Evolutionary conservation across 2,113 vertebrate species (phyloP), one percentile per base, ranked within the genome.

Genomic region (Phyllostomus discolor): DNA sequence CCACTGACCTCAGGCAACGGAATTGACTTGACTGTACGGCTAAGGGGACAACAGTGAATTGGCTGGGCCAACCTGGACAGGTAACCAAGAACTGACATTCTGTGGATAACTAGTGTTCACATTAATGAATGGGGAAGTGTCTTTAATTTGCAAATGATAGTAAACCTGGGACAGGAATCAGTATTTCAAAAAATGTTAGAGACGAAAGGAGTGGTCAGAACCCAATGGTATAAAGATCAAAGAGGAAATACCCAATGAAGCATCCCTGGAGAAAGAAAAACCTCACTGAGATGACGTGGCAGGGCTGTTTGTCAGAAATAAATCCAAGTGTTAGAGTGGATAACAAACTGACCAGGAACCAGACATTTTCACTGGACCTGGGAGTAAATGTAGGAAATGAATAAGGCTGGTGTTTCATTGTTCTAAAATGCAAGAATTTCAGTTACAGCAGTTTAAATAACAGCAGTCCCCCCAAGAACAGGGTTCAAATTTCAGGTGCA

Each of bases 401-500:
- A 26, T 50, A 89, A 91, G 54, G 6, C 5, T 22, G 14, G 59
- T 22, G 80, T 46, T 46, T 12, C 28, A n/a, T 76, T 10, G 9
- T 41, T 91, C 33, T 66, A 66, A 80, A 69, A 86, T 62, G 35
- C 31, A 78, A 86, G 8, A 41, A 43, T 92, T 73, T 66, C 59
- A 62, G 67, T 91, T 81, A 87, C 1, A 73, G 38, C 1, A 11
- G 14, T 38, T 88, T 88, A 50, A 69, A n/a, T 59, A 50, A 67
- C 20, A 90, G 81, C 46, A 91, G 54, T 43, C 14, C 78, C 43
- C 33, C n/a, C 46, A 85, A 50, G 35, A 95, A 87, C 52, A 87
- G 79, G 19, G 41, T 57, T 88, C 79, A 70, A 59, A 94, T 96
- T 95, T 93, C 78, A 85, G 83, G 54, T 70, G 70, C 69, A 10